Conservation (phyloP, 2,888 invertebrate species). For the Endomychus coccineus region DNA sequence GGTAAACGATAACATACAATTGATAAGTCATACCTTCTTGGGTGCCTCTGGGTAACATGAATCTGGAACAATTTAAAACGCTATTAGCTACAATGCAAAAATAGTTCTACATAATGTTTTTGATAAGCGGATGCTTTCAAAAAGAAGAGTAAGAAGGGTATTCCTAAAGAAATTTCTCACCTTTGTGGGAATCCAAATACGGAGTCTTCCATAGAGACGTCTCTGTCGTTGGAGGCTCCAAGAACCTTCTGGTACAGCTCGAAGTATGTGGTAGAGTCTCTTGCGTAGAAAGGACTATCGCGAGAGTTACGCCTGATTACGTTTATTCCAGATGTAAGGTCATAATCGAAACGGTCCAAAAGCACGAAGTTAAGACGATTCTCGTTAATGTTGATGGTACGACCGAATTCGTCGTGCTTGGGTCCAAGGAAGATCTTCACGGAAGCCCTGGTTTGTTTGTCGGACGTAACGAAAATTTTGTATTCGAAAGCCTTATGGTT, state of each 20-base stretch:
- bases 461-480: constrained; percentile 52
- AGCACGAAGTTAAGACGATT: constrained; percentile 55
- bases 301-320: constrained; percentile 59
- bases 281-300: constrained; percentile 56
- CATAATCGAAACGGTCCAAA: constrained; percentile 53
- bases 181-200: constrained; percentile 64
- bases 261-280: constrained; percentile 57
- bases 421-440: constrained; percentile 64
- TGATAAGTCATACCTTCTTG: constrained; percentile 54
- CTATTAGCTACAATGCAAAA: too few relatives aligned
- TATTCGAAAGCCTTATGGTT: constrained; percentile 63
- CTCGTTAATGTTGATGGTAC: constrained; percentile 47
- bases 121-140: too few relatives aligned
- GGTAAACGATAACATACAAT: constrained; percentile 46
- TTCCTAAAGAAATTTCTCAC: constrained; percentile 18
- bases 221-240: constrained; percentile 44
- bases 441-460: constrained; percentile 50
- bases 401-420: constrained; percentile 55
- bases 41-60: constrained; percentile 64
- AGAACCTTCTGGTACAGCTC: constrained; percentile 58
- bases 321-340: constrained; percentile 58
- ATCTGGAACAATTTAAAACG: too few relatives aligned
- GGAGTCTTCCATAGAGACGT: constrained; percentile 48
- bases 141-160: constrained; percentile 2
- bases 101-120: too few relatives aligned